These are phyloP conservation scores for Heliconius cydno DNA, from an alignment of 2,888 invertebrate genomes.

Conservation along the genomic window DNA sequence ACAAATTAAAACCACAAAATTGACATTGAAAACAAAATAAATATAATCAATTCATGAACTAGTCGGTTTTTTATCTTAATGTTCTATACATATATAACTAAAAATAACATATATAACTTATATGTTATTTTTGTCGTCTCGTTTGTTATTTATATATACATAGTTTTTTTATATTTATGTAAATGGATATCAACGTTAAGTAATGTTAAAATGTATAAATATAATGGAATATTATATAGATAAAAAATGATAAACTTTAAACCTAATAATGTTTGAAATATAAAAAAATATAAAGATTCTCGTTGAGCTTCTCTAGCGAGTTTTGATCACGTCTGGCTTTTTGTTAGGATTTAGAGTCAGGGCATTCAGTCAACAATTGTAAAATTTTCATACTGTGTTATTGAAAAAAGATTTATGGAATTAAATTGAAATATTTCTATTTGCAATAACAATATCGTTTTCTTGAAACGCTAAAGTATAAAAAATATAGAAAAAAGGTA, in stretches of 20 bases:
- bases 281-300: not conserved
- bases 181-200: no score
- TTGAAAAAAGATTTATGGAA: not conserved
- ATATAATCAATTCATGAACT: no score
- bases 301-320: not conserved
- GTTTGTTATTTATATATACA: no score
- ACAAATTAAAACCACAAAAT: no score
- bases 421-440: not conserved
- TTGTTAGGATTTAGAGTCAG: not conserved
- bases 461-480: not conserved
- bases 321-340: conserved; percentile 8
- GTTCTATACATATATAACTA: no score
- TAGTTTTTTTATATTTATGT: no score
- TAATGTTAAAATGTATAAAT: no score
- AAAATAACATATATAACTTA: no score
- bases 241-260: not conserved
- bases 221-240: not conserved
- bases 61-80: no score
- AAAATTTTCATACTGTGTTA: not conserved
- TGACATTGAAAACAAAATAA: no score
- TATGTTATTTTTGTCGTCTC: no score
- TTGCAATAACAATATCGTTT: not conserved
- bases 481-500: not conserved
- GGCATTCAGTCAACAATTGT: not conserved
- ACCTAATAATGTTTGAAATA: not conserved